These are phyloP conservation scores for Shargacucullia verbasci DNA, from an alignment of 2,888 invertebrate species.

Conservation along the genomic window DNA sequence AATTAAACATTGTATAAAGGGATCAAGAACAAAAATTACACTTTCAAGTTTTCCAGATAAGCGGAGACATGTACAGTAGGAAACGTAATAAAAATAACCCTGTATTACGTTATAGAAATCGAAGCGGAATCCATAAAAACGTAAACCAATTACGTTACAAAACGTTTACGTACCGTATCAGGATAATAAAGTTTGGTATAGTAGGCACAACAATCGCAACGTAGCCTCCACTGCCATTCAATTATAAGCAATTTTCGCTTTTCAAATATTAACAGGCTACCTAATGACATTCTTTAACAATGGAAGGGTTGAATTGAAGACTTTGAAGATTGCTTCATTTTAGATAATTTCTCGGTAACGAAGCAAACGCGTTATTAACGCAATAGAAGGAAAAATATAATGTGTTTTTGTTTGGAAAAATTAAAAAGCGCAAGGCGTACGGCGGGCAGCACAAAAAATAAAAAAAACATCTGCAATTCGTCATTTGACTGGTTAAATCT, in stretches of 20 bases:
- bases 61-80: not conserved
- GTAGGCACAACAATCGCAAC: conserved; percentile 19
- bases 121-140: conserved; percentile 50
- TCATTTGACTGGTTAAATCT: conserved; percentile 32
- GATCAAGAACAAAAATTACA: no score
- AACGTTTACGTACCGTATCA: conserved; percentile 45
- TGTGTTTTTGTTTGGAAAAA: no score
- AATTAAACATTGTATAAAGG: no score
- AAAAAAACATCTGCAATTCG: no score
- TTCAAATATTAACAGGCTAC: conserved; percentile 56
- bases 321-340: conserved; percentile 48
- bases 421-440: no score
- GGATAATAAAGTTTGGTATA: conserved; percentile 51
- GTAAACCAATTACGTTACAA: conserved; percentile 54
- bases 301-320: conserved; percentile 36
- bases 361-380: conserved; percentile 20
- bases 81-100: conserved; percentile 18
- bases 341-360: conserved; percentile 38
- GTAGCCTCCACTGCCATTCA: conserved; percentile 18
- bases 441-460: no score
- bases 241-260: conserved; percentile 52
- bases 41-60: not conserved
- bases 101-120: conserved; percentile 32
- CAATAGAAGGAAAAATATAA: conserved; percentile 39
- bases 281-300: conserved; percentile 52